Conservation (phyloP, 2,888 invertebrate genomes). For the Frankliniella intonsa region DNA sequence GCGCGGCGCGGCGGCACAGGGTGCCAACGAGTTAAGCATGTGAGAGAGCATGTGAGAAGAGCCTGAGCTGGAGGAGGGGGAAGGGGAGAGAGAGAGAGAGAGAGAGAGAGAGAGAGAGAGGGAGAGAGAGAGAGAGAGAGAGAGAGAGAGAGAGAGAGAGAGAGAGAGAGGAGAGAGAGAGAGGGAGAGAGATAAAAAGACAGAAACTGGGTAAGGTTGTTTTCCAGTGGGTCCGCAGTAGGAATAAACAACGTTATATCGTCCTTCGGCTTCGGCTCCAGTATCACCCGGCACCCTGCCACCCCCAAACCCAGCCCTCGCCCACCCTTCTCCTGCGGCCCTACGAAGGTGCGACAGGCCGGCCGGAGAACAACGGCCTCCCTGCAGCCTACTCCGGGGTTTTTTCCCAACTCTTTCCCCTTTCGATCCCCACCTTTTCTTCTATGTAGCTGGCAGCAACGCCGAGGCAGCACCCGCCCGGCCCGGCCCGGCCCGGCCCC, state of each 20-base stretch:
- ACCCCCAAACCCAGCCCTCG: neutral
- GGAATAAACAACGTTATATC: neutral
- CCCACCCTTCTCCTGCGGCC: neutral
- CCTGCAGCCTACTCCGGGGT: too few species aligned
- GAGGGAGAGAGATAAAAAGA: neutral
- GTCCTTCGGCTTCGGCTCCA: neutral
- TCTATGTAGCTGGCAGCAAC: too few species aligned
- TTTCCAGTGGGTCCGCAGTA: neutral
- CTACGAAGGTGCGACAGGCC: too few species aligned
- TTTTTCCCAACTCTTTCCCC: too few species aligned
- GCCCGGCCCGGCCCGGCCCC: neutral
- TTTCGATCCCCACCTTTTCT: too few species aligned
- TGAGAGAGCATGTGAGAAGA: neutral
- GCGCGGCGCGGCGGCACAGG: neutral
- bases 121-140: neutral
- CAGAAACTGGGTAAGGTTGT: neutral
- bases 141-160: neutral
- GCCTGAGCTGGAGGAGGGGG: neutral
- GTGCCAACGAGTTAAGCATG: neutral
- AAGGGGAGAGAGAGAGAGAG: neutral
- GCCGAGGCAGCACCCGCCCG: neutral
- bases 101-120: neutral
- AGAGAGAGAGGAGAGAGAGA: neutral
- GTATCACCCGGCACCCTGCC: neutral
- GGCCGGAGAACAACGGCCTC: too few species aligned